Evolutionary conservation across 2,113 vertebrate genomes (phyloP).

Genomic region (Tinamus guttatus): DNA sequence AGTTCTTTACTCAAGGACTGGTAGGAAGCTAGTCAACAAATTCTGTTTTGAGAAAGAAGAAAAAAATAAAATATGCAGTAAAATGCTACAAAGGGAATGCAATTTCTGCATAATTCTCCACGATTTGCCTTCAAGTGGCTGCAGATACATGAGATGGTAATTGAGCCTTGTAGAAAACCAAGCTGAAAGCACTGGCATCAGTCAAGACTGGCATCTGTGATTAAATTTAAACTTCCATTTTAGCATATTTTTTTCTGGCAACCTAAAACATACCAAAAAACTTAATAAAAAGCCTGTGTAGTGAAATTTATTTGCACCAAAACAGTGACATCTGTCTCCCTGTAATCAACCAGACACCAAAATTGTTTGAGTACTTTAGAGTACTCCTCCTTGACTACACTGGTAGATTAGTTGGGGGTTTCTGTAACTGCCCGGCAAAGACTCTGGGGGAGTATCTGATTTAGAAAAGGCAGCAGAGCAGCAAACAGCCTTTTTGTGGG

Average conservation of each 20-base stretch:
- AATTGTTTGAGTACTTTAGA: not conserved
- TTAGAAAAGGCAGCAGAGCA: not conserved
- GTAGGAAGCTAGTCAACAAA: not conserved
- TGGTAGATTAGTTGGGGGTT: not conserved
- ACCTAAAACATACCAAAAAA: not conserved
- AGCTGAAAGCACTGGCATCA: not conserved
- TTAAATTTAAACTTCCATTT: conserved; percentile 1
- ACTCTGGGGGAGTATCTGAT: not conserved
- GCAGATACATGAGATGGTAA: not conserved
- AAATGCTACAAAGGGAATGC: not conserved
- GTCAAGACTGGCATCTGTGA: not conserved
- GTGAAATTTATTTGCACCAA: not conserved
- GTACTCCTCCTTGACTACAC: not conserved
- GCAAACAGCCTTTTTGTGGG: not conserved
- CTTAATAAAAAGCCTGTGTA: conserved; percentile 2
- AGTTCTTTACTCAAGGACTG: not conserved
- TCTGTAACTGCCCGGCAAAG: not conserved
- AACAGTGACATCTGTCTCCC: not conserved
- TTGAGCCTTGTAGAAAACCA: not conserved
- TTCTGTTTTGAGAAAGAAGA: not conserved
- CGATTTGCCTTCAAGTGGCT: not conserved
- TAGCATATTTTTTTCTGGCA: not conserved
- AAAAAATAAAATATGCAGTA: not conserved
- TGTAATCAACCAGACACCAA: not conserved
- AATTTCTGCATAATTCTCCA: not conserved